These are phyloP conservation scores for Emys orbicularis DNA, from an alignment of 2,797 vertebrate species.

Conservation along the genomic window DNA sequence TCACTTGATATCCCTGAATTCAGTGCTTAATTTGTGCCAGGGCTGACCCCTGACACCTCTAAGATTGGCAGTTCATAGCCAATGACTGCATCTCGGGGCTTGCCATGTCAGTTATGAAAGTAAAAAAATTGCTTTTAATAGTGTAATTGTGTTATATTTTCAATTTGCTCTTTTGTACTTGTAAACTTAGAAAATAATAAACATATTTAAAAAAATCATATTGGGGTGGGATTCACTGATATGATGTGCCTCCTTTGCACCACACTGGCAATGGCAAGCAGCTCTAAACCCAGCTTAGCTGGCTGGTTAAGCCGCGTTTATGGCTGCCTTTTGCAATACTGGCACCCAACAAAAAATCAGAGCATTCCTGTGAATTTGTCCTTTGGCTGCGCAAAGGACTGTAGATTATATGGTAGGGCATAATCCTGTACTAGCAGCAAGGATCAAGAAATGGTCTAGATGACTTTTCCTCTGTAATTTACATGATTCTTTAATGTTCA, in stretches of 20 bases:
- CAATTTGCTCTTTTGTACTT: background rate
- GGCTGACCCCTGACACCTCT: too few relatives aligned
- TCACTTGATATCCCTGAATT: too few relatives aligned
- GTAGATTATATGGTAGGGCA: background rate
- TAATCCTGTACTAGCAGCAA: background rate
- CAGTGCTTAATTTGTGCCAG: too few relatives aligned
- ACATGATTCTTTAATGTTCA: background rate
- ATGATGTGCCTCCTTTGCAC: background rate
- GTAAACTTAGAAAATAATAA: background rate
- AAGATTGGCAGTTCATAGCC: too few relatives aligned
- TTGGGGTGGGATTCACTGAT: background rate
- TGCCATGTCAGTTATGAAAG: too few relatives aligned
- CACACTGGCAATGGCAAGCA: background rate
- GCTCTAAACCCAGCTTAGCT: background rate
- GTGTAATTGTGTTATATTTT: background rate
- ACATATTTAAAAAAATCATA: accelerated
- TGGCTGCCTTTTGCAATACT: background rate
- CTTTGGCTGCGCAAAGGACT: background rate
- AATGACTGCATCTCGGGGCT: too few relatives aligned
- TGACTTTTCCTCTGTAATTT: background rate
- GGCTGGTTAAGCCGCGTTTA: background rate
- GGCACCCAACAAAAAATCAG: background rate
- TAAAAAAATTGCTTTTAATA: too few relatives aligned
- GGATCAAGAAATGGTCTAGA: background rate
- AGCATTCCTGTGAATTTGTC: background rate